Conservation (phyloP, 2,113 vertebrate species). For the Anarrhichthys ocellatus region DNA sequence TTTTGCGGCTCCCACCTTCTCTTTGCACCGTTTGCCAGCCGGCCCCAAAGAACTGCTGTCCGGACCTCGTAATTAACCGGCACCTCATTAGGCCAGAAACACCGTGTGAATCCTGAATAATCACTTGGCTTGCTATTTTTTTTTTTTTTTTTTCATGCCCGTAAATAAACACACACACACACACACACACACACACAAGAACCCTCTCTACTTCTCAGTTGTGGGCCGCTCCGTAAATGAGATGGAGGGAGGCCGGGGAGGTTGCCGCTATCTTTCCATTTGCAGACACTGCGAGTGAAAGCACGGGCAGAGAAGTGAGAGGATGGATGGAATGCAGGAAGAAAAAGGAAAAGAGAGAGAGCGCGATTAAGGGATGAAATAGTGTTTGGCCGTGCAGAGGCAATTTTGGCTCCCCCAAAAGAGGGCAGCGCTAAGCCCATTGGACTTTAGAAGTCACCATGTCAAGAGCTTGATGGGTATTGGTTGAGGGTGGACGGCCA, state of each 20-base stretch:
- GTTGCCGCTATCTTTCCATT: slow-evolving; percentile 53
- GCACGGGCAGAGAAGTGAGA: slow-evolving; percentile 35
- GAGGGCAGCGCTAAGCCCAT: slow-evolving; percentile 45
- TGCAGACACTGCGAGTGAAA: slow-evolving; percentile 48
- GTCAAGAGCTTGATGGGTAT: slow-evolving; percentile 49
- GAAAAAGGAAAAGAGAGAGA: background rate
- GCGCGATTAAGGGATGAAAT: slow-evolving; percentile 37
- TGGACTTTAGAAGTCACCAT: slow-evolving; percentile 50
- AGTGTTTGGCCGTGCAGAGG: slow-evolving; percentile 57
- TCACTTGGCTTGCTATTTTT: slow-evolving; percentile 33
- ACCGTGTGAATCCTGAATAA: slow-evolving; percentile 65
- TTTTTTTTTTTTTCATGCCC: background rate
- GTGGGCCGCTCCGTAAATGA: slow-evolving; percentile 32
- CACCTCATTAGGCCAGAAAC: slow-evolving; percentile 72
- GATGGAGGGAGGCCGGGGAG: slow-evolving; percentile 18
- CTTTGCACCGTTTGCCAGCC: slow-evolving; percentile 32
- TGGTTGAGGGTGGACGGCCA: slow-evolving; percentile 25
- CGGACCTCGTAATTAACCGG: slow-evolving; percentile 62
- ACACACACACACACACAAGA: background rate
- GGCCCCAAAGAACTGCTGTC: slow-evolving; percentile 49
- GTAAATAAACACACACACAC: slow-evolving; percentile 26
- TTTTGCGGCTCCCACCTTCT: slow-evolving; percentile 26
- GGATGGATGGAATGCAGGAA: slow-evolving; percentile 21
- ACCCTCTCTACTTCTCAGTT: slow-evolving; percentile 18
- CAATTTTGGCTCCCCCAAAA: slow-evolving; percentile 51